Evolutionary conservation across 2,797 vertebrate genomes (phyloP), one percentile per base, ranked within the genome.

Genomic region (Kryptolebias ocellatus): DNA sequence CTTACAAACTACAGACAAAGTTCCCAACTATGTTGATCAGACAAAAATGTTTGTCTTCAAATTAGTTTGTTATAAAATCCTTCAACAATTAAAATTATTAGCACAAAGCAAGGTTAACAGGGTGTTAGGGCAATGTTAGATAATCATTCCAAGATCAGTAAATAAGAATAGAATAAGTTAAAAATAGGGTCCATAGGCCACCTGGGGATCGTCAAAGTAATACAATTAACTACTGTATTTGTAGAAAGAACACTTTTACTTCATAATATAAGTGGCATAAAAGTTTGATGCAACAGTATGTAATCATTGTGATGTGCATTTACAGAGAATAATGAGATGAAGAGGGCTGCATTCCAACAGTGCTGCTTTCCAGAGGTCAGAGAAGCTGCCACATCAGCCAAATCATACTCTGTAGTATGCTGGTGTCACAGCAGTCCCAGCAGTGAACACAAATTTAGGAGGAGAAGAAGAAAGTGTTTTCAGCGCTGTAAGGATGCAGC

Each of bases 121-220:
- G 60, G 31, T 66, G 66, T 72, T 85, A 55, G 50, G 4, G 65
- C 85, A 80, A 90, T 91, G 89, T 91, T 89, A 88, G 83, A 70
- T 83, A 79, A 79, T 94, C 92, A 94, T 94, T 92, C 92, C 72
- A 63, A 53, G 65, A 79, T 78, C 65, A 86, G 70, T 71, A 78
- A 42, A 58, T 71, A 78, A 42, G 56, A 75, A 77, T 63, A 88
- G 61, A 65, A 67, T 62, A 65, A 60, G 4, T 28, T 60, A 4
- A 11, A 51, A 65, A 69, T 61, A 6, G 44, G 28, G 52, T 17
- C 67, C 52, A 58, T 14, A 27, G 17, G 20, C 31, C 28, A 29
- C 45, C 14, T 50, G 45, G 4, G 18, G 27, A 56, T 45, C 17
- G 15, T 4, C 31, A 28, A 10, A 46, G 31, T 34, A 34, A 34